These are phyloP conservation scores for Masnerella sp. DNA, from an alignment of 2,888 invertebrate species.

Conservation along the genomic window DNA sequence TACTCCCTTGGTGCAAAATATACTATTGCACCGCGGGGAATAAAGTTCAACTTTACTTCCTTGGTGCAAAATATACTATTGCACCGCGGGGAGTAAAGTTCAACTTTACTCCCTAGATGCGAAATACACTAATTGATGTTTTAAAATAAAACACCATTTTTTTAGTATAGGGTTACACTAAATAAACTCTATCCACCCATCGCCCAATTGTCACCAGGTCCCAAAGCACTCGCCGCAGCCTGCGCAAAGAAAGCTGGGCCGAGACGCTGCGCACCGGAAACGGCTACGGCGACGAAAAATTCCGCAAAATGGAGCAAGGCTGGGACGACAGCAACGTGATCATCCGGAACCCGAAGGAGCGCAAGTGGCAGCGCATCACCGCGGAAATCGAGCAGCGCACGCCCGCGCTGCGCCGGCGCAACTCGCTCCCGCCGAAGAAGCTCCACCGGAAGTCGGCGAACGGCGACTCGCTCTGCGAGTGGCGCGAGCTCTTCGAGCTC, in stretches of 20 bases:
- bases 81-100: too few species aligned
- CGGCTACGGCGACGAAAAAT: constrained; percentile 65
- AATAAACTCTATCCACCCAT: too few species aligned
- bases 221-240: constrained; percentile 19
- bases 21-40: too few species aligned
- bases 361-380: constrained; percentile 73
- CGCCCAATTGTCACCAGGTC: constrained; percentile 14
- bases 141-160: too few species aligned
- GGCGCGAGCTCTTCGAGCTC: constrained; percentile 81
- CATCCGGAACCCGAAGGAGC: constrained; percentile 68
- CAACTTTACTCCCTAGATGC: too few species aligned
- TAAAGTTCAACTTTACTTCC: too few species aligned
- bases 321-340: constrained; percentile 73
- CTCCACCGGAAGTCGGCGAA: constrained; percentile 72
- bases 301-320: constrained; percentile 71
- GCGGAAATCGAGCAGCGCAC: constrained; percentile 68
- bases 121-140: too few species aligned
- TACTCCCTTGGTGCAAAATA: too few species aligned
- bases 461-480: constrained; percentile 64
- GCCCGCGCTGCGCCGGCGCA: constrained; percentile 44
- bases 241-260: constrained; percentile 70
- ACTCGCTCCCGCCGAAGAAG: constrained; percentile 76
- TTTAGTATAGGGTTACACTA: too few species aligned
- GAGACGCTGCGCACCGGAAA: constrained; percentile 68
- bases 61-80: too few species aligned